Evolutionary conservation across 2,888 invertebrate genomes (phyloP), one percentile per base, ranked within the genome.

Genomic region (Pyralis farinalis): DNA sequence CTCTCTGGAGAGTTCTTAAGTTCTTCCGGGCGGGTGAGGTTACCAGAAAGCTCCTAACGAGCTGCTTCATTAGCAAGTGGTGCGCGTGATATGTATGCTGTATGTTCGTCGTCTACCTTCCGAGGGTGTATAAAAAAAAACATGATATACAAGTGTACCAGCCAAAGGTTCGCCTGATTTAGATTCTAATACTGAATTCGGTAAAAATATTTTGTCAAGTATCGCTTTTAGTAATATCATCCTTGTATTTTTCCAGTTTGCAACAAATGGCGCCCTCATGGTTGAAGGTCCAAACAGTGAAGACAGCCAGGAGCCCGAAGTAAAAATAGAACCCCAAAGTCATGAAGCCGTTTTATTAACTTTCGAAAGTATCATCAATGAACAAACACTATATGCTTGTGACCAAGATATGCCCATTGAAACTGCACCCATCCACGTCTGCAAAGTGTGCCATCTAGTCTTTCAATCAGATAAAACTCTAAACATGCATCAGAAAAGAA

Each of bases 401-500:
- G 53, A 50, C 0, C 47, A 55, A 9, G 41, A 44, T 1, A 37
- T 53, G 0, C 34, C 54, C 1, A 8, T 43, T 0, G 22, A 51
- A 12, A 43, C 49, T 0, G 37, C 55, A 0, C 42, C 54, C 0
- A 55, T 55, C 0, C 71, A 71, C 12, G 60, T 79, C 22, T 87
- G 87, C 49, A 78, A 84, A 58, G 61, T 86, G 1, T 88, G 88
- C 49, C 86, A 87, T 59, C 61, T 85, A 55, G 76, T 85, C 43
- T 88, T 88, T 51, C 74, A 78, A 52, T 68, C 74, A 0, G 55
- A 62, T 0, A 81, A 72, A 66, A 83, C 87, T 0, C 46, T 87
- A 12, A 49, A 65, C 11, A 76, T 77, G 64, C 88, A 88, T 34
- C 82, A 83, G 44, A 81, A 76, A 53, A 57, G 85, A 7, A 75